A percentile compares a stretch with the other conserved stretches of the same genome.
These are phyloP conservation scores for Macrotrachela quadricornifera DNA, from an alignment of 1,140 invertebrate species.

Conservation along the genomic window DNA sequence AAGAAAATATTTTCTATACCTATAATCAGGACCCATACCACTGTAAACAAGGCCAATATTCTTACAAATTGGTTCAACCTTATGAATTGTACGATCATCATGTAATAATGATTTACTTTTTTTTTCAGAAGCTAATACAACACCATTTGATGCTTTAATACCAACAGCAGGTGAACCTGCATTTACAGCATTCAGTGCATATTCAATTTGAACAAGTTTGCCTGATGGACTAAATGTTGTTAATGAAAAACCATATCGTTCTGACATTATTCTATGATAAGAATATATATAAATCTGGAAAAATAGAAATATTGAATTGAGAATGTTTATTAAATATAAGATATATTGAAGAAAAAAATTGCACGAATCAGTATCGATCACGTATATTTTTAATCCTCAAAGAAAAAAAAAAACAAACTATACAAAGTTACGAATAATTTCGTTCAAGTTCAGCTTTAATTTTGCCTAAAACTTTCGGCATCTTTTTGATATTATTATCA, in stretches of 20 bases:
- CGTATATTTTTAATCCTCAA: background rate
- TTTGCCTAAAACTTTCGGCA: too few species aligned
- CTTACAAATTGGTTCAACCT: constrained; percentile 80
- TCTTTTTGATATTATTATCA: constrained; percentile 2
- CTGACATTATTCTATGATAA: background rate
- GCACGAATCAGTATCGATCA: background rate
- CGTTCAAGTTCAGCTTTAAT: too few species aligned
- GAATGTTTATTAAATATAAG: background rate
- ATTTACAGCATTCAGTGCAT: constrained; percentile 91
- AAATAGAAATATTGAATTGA: background rate
- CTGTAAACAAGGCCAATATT: constrained; percentile 97
- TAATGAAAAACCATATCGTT: background rate
- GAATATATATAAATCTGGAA: background rate
- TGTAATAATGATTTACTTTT: constrained; percentile 89
- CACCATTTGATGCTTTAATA: constrained; percentile 54
- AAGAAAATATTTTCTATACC: constrained; percentile 17
- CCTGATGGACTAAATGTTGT: constrained; percentile 65
- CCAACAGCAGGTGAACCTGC: constrained; percentile 95
- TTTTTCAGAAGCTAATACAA: constrained; percentile 95
- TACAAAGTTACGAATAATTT: too few species aligned
- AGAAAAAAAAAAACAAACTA: too few species aligned
- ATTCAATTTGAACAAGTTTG: constrained; percentile 97
- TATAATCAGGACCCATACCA: constrained; percentile 43
- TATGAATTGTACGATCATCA: constrained; percentile 82
- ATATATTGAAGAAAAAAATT: too few species aligned